Conservation (phyloP, 92 coral and sea anemone species). For the Bergia puertoricense region DNA sequence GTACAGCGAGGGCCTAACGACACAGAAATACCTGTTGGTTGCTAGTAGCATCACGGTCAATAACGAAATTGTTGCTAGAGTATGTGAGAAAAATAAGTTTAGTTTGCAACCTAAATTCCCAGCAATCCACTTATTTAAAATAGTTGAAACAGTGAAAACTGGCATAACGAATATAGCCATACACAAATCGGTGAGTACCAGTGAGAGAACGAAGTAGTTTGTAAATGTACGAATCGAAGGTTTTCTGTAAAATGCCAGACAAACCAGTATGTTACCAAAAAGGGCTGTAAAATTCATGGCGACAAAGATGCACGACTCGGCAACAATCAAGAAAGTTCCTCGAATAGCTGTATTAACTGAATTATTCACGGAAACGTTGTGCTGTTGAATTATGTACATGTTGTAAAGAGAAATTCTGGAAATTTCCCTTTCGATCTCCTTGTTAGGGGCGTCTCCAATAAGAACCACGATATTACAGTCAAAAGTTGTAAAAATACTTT, state of each 20-base stretch:
- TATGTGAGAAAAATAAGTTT: neutral
- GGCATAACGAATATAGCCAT: neutral
- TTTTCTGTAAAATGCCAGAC: neutral
- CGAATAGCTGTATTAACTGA: neutral
- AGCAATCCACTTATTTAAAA: neutral
- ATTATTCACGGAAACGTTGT: neutral
- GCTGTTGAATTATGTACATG: neutral
- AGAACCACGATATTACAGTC: neutral
- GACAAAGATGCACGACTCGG: neutral
- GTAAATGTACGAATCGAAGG: neutral
- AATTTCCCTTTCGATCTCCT: no score
- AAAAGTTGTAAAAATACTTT: no score
- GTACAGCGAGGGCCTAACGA: neutral
- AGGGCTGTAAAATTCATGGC: neutral
- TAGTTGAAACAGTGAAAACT: neutral
- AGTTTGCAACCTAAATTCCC: neutral
- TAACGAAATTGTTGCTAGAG: slow-evolving; percentile 2
- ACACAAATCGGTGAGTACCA: neutral
- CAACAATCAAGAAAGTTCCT: neutral
- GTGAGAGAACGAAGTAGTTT: slow-evolving; percentile 14
- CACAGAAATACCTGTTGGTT: neutral
- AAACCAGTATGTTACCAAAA: neutral
- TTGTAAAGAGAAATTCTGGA: no score
- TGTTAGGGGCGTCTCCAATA: neutral
- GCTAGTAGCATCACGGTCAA: neutral